Evolutionary conservation across 2,797 vertebrate genomes (phyloP), one percentile per base, ranked within the genome.

Genomic region (Ambastaia sidthimunki): DNA sequence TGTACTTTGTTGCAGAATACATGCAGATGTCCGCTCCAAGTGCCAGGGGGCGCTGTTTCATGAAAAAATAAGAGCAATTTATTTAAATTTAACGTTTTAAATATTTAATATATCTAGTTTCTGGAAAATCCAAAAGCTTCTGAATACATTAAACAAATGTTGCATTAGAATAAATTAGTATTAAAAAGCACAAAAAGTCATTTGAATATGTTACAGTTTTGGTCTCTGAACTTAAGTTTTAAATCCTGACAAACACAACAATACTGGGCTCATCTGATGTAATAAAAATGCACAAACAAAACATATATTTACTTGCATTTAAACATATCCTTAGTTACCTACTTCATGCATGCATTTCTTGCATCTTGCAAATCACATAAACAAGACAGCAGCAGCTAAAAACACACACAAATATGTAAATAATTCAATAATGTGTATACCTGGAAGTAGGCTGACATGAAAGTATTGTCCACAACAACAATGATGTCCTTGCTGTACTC

Each of bases 381-480:
- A 57, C 23, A 19, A 57, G 19, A 57, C 3, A 13, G 11, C 7
- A 9, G 2, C 3, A 6, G 9, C 13, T 3, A 12, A 18, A 3
- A 41, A n/a, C 19, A 44, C 41, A 70, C 18, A 41, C 18, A 13
- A 28, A 47, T 10, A 44, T 44, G 9, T 10, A 44, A 9, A 41
- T 9, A 44, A 10, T 28, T 28, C 2, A 28, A 28, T 28, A 60
- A 4, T 12, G 28, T 72, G 11, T 63, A 18, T 52, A 99, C 98
- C 95, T 99, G 97, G 90, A 99, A 99, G 82, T 96, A 99, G 0
- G 97, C 85, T 0, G 98, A 99, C 97, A 99, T 98, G 76, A 99
- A 99, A 69, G 94, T 96, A 89, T 99, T 99, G 89, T 99, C 98
- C 78, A 99, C 96, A 0, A 93, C 97, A 16, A 99, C 88, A 80